A percentile compares a stretch with the other conserved stretches of the same genome.
These are phyloP conservation scores for Eumaeus atala DNA, from an alignment of 1,140 invertebrate genomes.

Conservation along the genomic window DNA sequence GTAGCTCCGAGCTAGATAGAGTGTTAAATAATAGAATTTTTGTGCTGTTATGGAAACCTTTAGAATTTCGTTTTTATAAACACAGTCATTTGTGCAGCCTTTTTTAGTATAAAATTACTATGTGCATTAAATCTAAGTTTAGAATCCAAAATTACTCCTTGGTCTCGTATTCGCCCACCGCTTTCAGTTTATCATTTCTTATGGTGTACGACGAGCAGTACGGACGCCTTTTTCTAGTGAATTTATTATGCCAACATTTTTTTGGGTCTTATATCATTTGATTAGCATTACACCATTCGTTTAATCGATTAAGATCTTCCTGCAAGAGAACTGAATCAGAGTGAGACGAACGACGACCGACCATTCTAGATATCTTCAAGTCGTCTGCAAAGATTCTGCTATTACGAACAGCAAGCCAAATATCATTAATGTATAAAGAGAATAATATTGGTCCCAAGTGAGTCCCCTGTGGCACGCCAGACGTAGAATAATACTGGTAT, in stretches of 20 bases:
- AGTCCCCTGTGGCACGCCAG: no score
- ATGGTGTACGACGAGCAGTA: no score
- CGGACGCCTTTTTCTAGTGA: background rate
- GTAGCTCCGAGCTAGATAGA: background rate
- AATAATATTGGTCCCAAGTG: slow-evolving; percentile 1
- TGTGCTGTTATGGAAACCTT: background rate
- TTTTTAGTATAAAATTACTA: no score
- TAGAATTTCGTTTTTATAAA: background rate
- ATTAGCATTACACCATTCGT: background rate
- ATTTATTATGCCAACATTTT: background rate
- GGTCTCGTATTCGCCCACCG: background rate
- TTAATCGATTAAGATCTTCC: background rate
- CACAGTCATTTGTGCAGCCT: no score
- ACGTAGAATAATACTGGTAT: no score
- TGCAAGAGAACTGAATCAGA: background rate
- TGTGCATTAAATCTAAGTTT: background rate
- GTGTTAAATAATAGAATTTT: background rate
- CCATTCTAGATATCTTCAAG: no score
- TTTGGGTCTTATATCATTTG: background rate
- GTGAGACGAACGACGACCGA: no score
- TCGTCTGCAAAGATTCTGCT: no score
- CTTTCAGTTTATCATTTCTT: background rate
- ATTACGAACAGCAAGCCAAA: background rate
- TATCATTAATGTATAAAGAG: slow-evolving; percentile 5
- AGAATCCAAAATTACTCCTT: background rate